A percentile compares a stretch with the other conserved stretches of the same genome.
These are phyloP conservation scores for Aldabrachelys gigantea DNA, from an alignment of 2,113 vertebrate genomes.

Conservation along the genomic window DNA sequence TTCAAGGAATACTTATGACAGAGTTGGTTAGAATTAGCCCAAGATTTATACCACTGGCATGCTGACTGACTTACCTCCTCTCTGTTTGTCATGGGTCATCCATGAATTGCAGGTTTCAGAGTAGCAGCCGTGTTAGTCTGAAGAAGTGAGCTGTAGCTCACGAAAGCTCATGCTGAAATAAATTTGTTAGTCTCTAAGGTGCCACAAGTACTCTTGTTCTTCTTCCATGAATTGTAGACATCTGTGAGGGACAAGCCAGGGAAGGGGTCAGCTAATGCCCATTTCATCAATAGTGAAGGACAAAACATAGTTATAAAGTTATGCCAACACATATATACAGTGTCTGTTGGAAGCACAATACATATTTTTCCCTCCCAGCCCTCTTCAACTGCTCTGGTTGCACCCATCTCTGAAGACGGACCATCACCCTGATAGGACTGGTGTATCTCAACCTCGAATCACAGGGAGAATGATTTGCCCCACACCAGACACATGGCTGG, in stretches of 20 bases:
- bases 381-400: neutral
- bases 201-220: too few relatives aligned
- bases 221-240: accelerated
- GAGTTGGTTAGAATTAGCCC: neutral
- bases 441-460: neutral
- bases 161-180: too few relatives aligned
- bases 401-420: neutral
- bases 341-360: neutral
- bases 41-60: neutral
- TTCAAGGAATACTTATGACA: neutral
- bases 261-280: neutral
- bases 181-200: too few relatives aligned
- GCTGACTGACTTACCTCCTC: neutral
- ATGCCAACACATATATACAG: neutral
- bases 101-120: accelerated
- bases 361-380: neutral
- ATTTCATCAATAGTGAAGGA: neutral
- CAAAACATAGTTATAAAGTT: neutral
- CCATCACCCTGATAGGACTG: too few relatives aligned
- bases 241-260: neutral
- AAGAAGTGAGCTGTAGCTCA: too few relatives aligned
- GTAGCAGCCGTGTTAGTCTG: too few relatives aligned
- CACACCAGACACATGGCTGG: neutral
- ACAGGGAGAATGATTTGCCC: neutral
- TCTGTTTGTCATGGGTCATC: neutral